Percentiles rank a stretch among this genome's conserved stretches.
These are phyloP conservation scores for Habropoda laboriosa DNA, from an alignment of 1,140 invertebrate species.

Conservation along the genomic window DNA sequence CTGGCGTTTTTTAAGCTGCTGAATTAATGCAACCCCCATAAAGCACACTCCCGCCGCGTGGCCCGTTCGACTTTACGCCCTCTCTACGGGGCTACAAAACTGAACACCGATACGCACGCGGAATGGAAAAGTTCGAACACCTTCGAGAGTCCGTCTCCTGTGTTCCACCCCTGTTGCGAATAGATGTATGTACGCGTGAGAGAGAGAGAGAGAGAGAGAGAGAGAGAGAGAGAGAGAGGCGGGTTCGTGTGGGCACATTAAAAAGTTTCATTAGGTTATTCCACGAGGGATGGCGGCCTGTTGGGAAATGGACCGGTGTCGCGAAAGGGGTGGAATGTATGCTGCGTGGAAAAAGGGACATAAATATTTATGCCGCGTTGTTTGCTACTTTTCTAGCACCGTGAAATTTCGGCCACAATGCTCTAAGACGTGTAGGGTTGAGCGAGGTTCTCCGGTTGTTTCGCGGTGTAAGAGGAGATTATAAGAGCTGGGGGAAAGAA, in stretches of 20 bases:
- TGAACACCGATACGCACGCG: slow-evolving; percentile 33
- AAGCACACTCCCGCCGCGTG: slow-evolving; percentile 9
- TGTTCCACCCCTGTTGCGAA: too few species aligned
- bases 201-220: too few species aligned
- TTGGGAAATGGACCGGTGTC: not conserved
- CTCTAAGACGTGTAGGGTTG: not conserved
- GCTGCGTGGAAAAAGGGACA: not conserved
- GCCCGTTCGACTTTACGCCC: slow-evolving; percentile 25
- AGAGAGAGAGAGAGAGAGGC: too few species aligned
- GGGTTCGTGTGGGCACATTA: slow-evolving; percentile 19
- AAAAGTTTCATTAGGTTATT: slow-evolving; percentile 42
- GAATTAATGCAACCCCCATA: slow-evolving; percentile 38
- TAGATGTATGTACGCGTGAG: too few species aligned
- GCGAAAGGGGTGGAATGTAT: slow-evolving; percentile 1
- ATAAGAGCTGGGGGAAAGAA: too few species aligned
- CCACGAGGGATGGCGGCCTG: not conserved
- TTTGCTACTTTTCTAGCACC: not conserved
- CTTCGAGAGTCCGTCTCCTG: not conserved
- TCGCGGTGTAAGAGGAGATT: too few species aligned
- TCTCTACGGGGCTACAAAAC: slow-evolving; percentile 13
- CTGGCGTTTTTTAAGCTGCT: slow-evolving; percentile 2
- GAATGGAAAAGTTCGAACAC: slow-evolving; percentile 44
- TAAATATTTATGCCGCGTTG: slow-evolving; percentile 34
- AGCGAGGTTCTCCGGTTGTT: too few species aligned
- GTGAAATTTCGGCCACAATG: not conserved